Percentiles rank a stretch among this genome's conserved stretches.
These are phyloP conservation scores for Chaetops frenatus DNA, from an alignment of 2,113 vertebrate genomes.

Conservation along the genomic window DNA sequence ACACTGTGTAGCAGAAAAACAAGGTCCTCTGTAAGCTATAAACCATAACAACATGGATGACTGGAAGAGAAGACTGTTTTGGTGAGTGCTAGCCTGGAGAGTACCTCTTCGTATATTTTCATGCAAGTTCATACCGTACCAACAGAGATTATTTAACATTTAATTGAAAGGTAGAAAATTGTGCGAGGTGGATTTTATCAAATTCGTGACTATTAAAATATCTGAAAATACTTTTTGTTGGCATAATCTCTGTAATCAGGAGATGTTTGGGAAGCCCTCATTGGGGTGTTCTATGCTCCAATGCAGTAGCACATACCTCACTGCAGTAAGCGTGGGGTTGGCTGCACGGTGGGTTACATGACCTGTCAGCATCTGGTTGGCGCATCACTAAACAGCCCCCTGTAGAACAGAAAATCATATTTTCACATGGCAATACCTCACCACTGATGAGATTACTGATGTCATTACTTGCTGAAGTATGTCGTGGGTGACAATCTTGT, in stretches of 20 bases:
- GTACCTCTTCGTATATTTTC: background rate
- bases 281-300: background rate
- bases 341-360: slow-evolving; percentile 87
- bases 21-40: background rate
- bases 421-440: slow-evolving; percentile 48
- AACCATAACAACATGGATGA: background rate
- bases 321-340: slow-evolving; percentile 88
- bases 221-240: background rate
- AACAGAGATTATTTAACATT: background rate
- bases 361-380: slow-evolving; percentile 83
- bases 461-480: background rate
- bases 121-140: background rate
- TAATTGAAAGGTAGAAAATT: background rate
- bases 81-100: background rate
- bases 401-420: slow-evolving; percentile 72
- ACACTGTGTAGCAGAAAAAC: background rate
- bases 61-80: background rate
- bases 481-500: background rate
- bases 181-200: background rate
- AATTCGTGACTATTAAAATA: background rate
- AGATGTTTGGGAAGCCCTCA: background rate
- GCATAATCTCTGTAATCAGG: background rate
- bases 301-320: slow-evolving; percentile 78
- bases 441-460: background rate
- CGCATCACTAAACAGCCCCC: slow-evolving; percentile 86